These are phyloP conservation scores for Kuschelorhynchus macadamiae DNA, from an alignment of 2,888 invertebrate species.

Conservation along the genomic window DNA sequence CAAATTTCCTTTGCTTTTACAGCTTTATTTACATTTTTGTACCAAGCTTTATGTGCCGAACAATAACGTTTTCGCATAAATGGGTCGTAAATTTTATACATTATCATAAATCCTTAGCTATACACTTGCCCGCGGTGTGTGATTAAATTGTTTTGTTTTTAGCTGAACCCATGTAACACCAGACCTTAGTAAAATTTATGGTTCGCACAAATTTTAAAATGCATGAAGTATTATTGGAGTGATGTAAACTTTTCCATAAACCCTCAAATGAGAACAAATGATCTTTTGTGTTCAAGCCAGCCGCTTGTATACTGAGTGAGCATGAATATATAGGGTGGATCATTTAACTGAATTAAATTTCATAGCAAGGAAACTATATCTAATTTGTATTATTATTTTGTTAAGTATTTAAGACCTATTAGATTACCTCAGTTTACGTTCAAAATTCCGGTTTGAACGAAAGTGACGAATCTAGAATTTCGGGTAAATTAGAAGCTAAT, in stretches of 20 bases:
- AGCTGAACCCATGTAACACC: constrained; percentile 33
- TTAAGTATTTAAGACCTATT: too few relatives aligned
- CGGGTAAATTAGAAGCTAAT: too few relatives aligned
- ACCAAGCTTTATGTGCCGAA: constrained; percentile 36
- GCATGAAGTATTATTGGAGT: constrained; percentile 39
- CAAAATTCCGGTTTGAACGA: too few relatives aligned
- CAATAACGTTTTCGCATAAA: constrained; percentile 43
- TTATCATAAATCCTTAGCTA: constrained; percentile 42
- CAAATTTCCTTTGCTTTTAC: constrained; percentile 40
- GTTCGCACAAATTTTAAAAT: constrained; percentile 38
- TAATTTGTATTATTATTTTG: too few relatives aligned
- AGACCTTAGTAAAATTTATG: constrained; percentile 25
- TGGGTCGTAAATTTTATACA: constrained; percentile 43
- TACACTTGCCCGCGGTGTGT: constrained; percentile 36
- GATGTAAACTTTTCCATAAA: constrained; percentile 19
- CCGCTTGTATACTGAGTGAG: not conserved
- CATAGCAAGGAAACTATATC: too few relatives aligned
- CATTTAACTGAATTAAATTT: not conserved
- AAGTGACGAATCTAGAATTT: too few relatives aligned
- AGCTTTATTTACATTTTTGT: constrained; percentile 47
- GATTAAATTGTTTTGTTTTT: constrained; percentile 45
- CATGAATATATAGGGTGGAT: not conserved
- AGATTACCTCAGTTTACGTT: too few relatives aligned
- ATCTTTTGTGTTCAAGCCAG: constrained; percentile 1
- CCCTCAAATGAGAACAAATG: constrained; percentile 25